Evolutionary conservation across 2,113 vertebrate species (phyloP), one percentile per base, ranked within the genome.

Genomic region (Herpetotheres cachinnans): DNA sequence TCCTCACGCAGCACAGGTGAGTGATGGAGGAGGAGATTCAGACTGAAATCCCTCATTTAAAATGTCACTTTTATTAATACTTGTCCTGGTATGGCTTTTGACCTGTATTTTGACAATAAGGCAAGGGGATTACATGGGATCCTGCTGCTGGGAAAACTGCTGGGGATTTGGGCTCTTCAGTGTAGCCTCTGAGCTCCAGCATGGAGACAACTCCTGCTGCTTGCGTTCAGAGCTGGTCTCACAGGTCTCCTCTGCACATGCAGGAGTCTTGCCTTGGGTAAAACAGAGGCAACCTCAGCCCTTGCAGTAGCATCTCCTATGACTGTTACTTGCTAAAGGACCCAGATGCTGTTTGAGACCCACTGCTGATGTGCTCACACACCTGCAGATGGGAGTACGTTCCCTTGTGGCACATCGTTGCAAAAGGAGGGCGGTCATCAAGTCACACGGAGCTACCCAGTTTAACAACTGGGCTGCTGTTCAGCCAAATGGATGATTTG

Each of bases 1-100:
- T 99, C 94, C 98, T 99, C 95, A 99, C 99, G 6, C 99, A 99
- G 40, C 99, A 99, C 98, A 99, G 99, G 99, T 99, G 97, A 98
- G 97, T 82, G 63, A 16, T 49, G 49, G 44, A 71, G 62, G 29
- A 73, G 69, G 47, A 47, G n/a, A 30, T n/a, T 27, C 19, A 46
- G 54, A 12, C 62, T 44, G 26, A 82, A 74, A 61, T 32, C 26
- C 10, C 32, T 36, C 50, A 63, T 90, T 69, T 24, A 6, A 30
- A 67, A 74, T 10, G 54, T 21, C 65, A 16, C 30, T 89, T 65
- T 49, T 61, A 4, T 16, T 72, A 54, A 11, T 26, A 6, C 36
- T 52, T 79, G 71, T 24, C 34, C 46, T 63, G 14, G 10, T 34
- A 2, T 22, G 44, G 66, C 49, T 88, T 67, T 83, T 70, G 26